Conservation (phyloP, 2,113 vertebrate species). For the Lepidiolamprologus cunningtoni region DNA sequence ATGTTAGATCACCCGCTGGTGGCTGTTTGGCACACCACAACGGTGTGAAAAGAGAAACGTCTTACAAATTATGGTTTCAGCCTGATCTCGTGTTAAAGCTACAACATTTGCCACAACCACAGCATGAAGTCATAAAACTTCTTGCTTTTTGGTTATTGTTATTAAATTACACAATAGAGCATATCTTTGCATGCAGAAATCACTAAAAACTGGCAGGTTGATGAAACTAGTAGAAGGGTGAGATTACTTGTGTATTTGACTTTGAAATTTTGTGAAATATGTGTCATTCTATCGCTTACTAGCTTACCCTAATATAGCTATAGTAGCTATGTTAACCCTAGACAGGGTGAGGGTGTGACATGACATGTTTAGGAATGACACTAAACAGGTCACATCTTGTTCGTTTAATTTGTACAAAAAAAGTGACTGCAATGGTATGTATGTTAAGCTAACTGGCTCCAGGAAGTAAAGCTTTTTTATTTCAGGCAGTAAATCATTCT, state of each 20-base stretch:
- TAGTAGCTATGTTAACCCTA: background rate
- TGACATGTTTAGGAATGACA: background rate
- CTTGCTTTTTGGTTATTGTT: background rate
- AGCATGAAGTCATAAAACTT: slow-evolving; percentile 6
- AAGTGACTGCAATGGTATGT: background rate
- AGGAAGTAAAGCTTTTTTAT: background rate
- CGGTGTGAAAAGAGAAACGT: slow-evolving; percentile 45
- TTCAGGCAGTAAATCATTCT: background rate
- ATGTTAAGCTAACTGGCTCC: background rate
- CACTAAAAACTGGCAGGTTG: background rate
- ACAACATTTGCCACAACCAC: slow-evolving; percentile 25
- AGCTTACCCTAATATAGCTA: background rate
- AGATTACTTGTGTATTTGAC: rapidly evolving
- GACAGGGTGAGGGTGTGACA: background rate
- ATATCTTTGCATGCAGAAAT: background rate
- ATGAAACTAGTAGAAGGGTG: background rate
- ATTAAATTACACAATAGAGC: background rate
- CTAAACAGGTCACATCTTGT: background rate
- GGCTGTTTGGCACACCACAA: slow-evolving; percentile 48
- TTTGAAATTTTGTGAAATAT: background rate
- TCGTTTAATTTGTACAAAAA: background rate
- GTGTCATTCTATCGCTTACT: rapidly evolving
- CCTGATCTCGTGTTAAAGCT: slow-evolving; percentile 20
- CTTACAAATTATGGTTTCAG: slow-evolving; percentile 13
- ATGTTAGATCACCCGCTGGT: slow-evolving; percentile 26